These are phyloP conservation scores for Trachelus stipa DNA, from an alignment of 2,888 invertebrate species.

Conservation along the genomic window DNA sequence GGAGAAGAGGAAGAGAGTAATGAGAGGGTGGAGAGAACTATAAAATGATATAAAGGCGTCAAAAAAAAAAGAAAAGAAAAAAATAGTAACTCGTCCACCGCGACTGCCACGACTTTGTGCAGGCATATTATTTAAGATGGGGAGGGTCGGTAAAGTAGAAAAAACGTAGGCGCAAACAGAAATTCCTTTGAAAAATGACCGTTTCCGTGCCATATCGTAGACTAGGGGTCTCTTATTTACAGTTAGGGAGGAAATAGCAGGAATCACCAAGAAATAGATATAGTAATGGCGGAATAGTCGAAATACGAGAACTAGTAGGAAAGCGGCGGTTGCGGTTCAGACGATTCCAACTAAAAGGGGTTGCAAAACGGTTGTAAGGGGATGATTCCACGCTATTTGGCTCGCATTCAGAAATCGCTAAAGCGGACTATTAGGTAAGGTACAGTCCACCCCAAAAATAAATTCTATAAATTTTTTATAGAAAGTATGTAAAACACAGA, in stretches of 20 bases:
- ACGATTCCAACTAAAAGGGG: background rate
- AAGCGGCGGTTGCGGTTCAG: background rate
- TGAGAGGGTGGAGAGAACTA: background rate
- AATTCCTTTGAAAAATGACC: background rate
- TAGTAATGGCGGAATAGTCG: background rate
- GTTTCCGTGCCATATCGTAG: background rate
- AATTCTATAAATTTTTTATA: background rate
- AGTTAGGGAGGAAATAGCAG: background rate
- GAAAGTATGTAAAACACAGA: background rate
- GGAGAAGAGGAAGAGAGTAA: background rate
- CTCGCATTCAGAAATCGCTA: conserved; percentile 3
- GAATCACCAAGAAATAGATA: background rate
- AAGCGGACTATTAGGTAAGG: background rate
- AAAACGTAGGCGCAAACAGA: background rate
- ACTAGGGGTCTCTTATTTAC: background rate
- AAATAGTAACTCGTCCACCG: background rate
- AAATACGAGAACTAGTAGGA: background rate
- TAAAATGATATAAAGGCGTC: background rate
- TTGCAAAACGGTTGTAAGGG: background rate
- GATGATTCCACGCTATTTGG: background rate
- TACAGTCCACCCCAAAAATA: background rate
- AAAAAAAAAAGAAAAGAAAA: background rate
- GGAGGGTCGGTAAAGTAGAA: background rate
- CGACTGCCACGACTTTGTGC: background rate
- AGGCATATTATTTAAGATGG: background rate